Percentiles rank a stretch among this genome's conserved stretches.
phyloP scores from a whole-genome alignment of 2,888 invertebrate species.

The Nomada ruficornis region DNA sequence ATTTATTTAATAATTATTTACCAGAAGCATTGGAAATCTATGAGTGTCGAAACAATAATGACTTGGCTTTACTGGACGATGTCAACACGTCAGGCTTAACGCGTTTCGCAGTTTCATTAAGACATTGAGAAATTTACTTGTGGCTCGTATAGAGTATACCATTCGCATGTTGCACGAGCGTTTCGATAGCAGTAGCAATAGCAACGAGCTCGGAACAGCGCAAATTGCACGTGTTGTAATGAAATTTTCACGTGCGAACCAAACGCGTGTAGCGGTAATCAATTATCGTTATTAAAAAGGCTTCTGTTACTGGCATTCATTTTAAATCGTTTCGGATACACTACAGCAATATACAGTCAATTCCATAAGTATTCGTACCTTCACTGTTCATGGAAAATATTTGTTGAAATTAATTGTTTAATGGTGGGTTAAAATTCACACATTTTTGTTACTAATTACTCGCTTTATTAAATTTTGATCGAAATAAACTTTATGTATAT shows the following conservation, averaged over 20 bases:
- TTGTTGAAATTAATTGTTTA: no score
- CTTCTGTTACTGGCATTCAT: neutral
- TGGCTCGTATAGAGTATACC: neutral
- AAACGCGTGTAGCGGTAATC: neutral
- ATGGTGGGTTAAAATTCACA: no score
- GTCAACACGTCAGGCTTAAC: neutral
- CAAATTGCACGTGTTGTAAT: slow-evolving; percentile 11
- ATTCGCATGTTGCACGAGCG: neutral
- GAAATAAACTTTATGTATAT: no score
- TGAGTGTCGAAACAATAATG: neutral
- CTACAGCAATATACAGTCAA: neutral
- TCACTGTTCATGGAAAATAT: no score
- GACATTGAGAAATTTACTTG: neutral
- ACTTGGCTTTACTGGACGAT: neutral
- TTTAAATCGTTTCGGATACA: neutral
- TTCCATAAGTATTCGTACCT: no score
- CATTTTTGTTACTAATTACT: no score
- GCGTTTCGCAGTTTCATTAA: slow-evolving; percentile 29
- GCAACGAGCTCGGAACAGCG: neutral
- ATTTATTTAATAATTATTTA: no score
- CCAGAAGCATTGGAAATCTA: no score
- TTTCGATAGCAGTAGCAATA: neutral
- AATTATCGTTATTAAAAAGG: neutral
- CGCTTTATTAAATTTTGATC: no score
- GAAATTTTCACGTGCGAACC: neutral